Conservation (phyloP, 2,797 vertebrate species). For the Serranus cabrilla region DNA sequence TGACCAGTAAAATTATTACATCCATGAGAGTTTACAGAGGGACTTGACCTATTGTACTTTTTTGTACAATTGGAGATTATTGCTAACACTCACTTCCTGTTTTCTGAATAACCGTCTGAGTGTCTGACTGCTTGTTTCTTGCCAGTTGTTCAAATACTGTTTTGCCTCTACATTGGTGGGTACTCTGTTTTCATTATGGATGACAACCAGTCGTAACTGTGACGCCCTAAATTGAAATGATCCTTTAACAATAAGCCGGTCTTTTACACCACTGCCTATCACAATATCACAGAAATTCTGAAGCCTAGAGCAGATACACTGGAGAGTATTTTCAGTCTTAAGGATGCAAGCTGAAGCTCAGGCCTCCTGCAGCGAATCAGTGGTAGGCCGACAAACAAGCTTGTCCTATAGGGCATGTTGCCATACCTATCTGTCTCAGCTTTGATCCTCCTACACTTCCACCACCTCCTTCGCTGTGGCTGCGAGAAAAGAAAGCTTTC, state of each 20-base stretch:
- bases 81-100: neutral
- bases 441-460: conserved; percentile 67
- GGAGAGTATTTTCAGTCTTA: conserved; percentile 41
- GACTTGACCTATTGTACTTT: neutral
- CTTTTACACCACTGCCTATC: neutral
- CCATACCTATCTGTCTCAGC: conserved; percentile 61
- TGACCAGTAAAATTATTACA: neutral
- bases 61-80: neutral
- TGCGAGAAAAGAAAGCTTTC: conserved; percentile 37
- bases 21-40: neutral
- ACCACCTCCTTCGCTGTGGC: conserved; percentile 29
- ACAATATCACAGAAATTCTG: neutral
- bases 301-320: conserved; percentile 6
- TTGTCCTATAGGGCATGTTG: conserved; percentile 56
- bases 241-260: conserved; percentile 14
- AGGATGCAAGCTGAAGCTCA: conserved; percentile 18
- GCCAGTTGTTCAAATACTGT: neutral
- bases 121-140: neutral
- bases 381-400: conserved; percentile 39
- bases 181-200: neutral
- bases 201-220: conserved; percentile 6
- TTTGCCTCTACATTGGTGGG: conserved; percentile 7
- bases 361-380: conserved; percentile 51
- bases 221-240: conserved; percentile 2
- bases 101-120: conserved; percentile 13